Conservation (phyloP, 1,140 invertebrate genomes). For the Goniozus legneri region DNA sequence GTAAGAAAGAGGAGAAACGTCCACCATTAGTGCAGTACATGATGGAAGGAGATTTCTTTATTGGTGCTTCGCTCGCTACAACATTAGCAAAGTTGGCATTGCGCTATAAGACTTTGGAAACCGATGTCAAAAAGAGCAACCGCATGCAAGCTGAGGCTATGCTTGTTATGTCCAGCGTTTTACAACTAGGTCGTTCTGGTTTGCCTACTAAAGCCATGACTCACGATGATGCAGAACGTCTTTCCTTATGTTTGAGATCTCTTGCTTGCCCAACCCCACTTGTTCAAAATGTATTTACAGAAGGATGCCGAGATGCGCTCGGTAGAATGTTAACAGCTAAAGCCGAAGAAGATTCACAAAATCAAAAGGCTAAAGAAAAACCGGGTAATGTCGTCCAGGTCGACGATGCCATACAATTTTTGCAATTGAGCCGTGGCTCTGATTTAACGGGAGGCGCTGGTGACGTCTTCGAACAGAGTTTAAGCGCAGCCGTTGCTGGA, state of each 20-base stretch:
- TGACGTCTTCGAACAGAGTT: conserved; percentile 93
- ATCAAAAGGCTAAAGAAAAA: conserved; percentile 68
- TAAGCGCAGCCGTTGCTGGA: conserved; percentile 86
- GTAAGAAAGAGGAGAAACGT: conserved; percentile 66
- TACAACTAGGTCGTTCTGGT: conserved; percentile 73
- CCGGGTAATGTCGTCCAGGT: conserved; percentile 71
- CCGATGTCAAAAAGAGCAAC: conserved; percentile 64
- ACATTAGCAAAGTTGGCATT: conserved; percentile 88
- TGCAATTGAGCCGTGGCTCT: conserved; percentile 74
- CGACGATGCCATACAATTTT: conserved; percentile 84
- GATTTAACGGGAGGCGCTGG: conserved; percentile 72
- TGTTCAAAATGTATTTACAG: conserved; percentile 74
- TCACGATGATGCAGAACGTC: conserved; percentile 91
- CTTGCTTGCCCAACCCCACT: conserved; percentile 71
- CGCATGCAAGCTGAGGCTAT: conserved; percentile 79
- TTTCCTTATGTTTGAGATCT: conserved; percentile 78
- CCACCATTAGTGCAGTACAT: conserved; percentile 85
- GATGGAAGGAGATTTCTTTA: conserved; percentile 94
- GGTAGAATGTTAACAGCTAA: conserved; percentile 84
- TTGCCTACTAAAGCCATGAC: conserved; percentile 76
- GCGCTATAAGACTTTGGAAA: conserved; percentile 61
- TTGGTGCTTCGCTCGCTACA: conserved; percentile 87
- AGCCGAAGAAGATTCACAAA: conserved; percentile 66
- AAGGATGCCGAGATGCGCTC: conserved; percentile 76
- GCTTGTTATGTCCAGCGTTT: conserved; percentile 82